Conservation (phyloP, 2,888 invertebrate genomes). For the Sepioteuthis lessoniana region DNA sequence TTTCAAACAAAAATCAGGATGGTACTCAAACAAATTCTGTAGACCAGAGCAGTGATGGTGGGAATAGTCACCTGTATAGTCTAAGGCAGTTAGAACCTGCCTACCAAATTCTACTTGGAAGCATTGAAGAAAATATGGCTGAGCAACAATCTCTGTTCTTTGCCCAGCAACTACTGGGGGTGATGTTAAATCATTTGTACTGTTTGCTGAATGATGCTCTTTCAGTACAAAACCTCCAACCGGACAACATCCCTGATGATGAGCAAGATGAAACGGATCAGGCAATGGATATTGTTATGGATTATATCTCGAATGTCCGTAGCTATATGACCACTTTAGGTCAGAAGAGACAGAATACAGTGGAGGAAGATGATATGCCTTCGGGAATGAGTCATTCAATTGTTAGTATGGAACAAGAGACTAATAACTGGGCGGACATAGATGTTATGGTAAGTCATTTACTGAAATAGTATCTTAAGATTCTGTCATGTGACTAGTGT, state of each 20-base stretch:
- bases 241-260: not conserved
- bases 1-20: conserved; percentile 51
- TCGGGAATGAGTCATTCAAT: conserved; percentile 41
- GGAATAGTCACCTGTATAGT: conserved; percentile 35
- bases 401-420: not conserved
- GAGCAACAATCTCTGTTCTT: conserved; percentile 65
- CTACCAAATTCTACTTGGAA: conserved; percentile 60
- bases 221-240: not conserved
- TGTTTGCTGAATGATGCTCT: conserved; percentile 62
- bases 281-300: conserved; percentile 53
- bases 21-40: conserved; percentile 48
- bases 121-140: conserved; percentile 59
- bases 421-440: conserved; percentile 34
- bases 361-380: conserved; percentile 25
- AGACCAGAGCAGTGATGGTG: not conserved
- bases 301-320: conserved; percentile 60
- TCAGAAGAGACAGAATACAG: conserved; percentile 48
- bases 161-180: conserved; percentile 64
- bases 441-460: conserved; percentile 34
- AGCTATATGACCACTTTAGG: conserved; percentile 53
- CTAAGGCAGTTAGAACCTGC: conserved; percentile 60
- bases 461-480: too few species aligned
- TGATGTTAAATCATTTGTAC: conserved; percentile 66
- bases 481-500: too few species aligned
- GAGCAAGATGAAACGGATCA: conserved; percentile 52